Evolutionary conservation across 2,113 vertebrate species (phyloP).

Genomic region (Cyprinus carpio): DNA sequence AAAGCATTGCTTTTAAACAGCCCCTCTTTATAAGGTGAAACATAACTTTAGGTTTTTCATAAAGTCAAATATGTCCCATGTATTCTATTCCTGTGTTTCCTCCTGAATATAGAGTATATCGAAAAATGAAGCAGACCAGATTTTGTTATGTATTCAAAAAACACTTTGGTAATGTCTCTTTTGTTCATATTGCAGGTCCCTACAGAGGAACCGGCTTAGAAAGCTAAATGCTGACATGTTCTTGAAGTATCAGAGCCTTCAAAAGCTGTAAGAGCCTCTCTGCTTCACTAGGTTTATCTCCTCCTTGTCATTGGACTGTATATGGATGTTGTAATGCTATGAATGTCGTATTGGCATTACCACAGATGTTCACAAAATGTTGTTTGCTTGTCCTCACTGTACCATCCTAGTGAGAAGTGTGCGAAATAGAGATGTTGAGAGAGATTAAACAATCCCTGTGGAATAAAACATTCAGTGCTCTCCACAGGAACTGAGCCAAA

Average conservation of each 20-base stretch:
- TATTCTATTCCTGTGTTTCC: background rate
- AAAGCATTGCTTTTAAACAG: background rate
- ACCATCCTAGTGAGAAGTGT: background rate
- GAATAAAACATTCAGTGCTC: background rate
- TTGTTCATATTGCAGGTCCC: conserved; percentile 78
- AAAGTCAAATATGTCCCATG: background rate
- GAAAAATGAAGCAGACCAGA: background rate
- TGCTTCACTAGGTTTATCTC: background rate
- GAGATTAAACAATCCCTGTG: conserved; percentile 1
- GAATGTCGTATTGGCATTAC: background rate
- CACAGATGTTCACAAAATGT: background rate
- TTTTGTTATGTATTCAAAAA: background rate
- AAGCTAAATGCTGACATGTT: conserved; percentile 84
- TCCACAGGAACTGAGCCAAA: background rate
- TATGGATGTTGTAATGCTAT: background rate
- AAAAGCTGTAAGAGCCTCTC: conserved; percentile 85
- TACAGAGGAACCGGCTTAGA: conserved; percentile 82
- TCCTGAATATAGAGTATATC: background rate
- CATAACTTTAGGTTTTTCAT: background rate
- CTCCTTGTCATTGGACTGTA: background rate
- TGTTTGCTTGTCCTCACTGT: background rate
- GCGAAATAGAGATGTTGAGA: background rate
- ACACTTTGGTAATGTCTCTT: background rate
- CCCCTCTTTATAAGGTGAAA: background rate
- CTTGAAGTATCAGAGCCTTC: conserved; percentile 82